Evolutionary conservation across 2,113 vertebrate species (phyloP), one percentile per base, ranked within the genome.

Genomic region (Ranitomeya variabilis): DNA sequence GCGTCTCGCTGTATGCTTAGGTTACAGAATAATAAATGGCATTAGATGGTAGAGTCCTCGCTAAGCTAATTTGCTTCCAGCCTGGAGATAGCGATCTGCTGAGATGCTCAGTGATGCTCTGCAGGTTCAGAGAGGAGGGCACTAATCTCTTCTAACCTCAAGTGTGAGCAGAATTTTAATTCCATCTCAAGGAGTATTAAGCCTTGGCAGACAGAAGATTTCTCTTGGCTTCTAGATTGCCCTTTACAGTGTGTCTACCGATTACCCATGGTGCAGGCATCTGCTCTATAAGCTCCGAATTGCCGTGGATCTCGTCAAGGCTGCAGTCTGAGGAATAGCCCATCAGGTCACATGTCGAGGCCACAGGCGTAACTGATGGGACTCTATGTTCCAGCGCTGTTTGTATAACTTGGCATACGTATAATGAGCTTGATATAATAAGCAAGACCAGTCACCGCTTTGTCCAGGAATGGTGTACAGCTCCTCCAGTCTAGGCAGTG

Each of bases 131-230:
- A 51, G 82, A 71, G 82, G 64, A 84, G 57, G 37, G 21, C 26
- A 15, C 69, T 85, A 85, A 85, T 85, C 83, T 12, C 82, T 57
- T 83, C 12, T 54, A 54, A 71, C 64, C 26, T 73, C 23, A 85
- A 74, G 83, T 74, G 83, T 76, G 69, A 76, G 83, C 23, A 76
- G 67, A 85, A 74, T 76, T 67, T 67, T 85, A 85, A 85, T 85
- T 79, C 86, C 86, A 57, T 55, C 78, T 78, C 59, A 87, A 54
- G 78, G 19, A 60, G 62, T 31, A 80, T 79, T 80, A 67, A 14
- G 15, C 7, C 16, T 37, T 21, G 4, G 9, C 87, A 78, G 14
- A 15, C 69, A 18, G 81, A 51, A 67, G 60, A 83, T 67, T 83
- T n/a, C 13, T 15, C 45, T 54, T 54, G 51, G 76, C n/a, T 80